phyloP scores from a whole-genome alignment of 2,797 vertebrate species.

The Pangasius sanitwongsei region DNA sequence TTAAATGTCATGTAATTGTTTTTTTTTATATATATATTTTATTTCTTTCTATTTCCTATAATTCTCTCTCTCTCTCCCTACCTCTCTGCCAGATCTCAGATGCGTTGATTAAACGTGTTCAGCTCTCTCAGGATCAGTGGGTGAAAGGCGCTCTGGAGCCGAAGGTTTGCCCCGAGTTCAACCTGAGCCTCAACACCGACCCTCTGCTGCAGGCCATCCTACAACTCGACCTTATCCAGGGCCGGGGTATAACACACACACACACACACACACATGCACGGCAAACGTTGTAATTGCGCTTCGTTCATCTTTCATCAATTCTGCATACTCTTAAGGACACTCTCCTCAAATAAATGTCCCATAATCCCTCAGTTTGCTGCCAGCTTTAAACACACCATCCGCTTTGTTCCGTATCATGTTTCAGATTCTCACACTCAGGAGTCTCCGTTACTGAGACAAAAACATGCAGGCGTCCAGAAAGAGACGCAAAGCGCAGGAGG shows the following conservation, averaged over 20 bases:
- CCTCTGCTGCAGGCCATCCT: slow-evolving; percentile 91
- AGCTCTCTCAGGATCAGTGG: slow-evolving; percentile 95
- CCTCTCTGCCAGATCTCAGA: slow-evolving; percentile 86
- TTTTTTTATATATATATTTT: neutral
- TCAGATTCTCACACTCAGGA: slow-evolving; percentile 81
- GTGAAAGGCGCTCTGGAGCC: slow-evolving; percentile 95
- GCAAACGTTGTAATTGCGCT: neutral
- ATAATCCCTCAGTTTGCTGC: slow-evolving; percentile 16
- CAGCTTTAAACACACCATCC: slow-evolving; percentile 32
- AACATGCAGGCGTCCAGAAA: slow-evolving; percentile 71
- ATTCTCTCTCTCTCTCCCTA: neutral
- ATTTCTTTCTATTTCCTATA: neutral
- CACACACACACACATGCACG: neutral
- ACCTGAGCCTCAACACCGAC: slow-evolving; percentile 90
- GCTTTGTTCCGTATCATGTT: slow-evolving; percentile 68
- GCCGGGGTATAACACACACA: slow-evolving; percentile 82
- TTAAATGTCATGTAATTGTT: neutral
- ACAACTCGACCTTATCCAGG: slow-evolving; percentile 95
- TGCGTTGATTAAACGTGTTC: slow-evolving; percentile 93
- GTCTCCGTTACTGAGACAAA: slow-evolving; percentile 74
- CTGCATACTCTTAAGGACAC: neutral
- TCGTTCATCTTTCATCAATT: neutral
- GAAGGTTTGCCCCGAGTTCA: slow-evolving; percentile 93
- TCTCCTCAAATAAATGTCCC: slow-evolving; percentile 16
- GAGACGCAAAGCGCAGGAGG: slow-evolving; percentile 75